These are phyloP conservation scores for Holothuria scabra DNA, from an alignment of 53 echinoderm and acorn worm species.

Conservation along the genomic window DNA sequence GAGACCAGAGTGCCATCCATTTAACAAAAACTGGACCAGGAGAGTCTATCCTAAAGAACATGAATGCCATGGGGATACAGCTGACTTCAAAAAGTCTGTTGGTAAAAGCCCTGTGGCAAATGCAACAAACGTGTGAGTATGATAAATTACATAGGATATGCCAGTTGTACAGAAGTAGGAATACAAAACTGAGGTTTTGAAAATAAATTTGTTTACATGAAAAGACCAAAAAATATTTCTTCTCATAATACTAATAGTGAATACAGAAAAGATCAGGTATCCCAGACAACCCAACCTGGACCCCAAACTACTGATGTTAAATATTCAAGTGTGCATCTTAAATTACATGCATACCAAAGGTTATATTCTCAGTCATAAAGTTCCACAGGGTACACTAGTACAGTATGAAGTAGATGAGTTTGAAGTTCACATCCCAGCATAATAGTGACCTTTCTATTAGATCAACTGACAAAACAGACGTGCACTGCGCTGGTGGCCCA, in stretches of 20 bases:
- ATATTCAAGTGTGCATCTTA: too few species aligned
- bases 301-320: too few species aligned
- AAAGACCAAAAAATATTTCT: background rate
- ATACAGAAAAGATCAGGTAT: background rate
- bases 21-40: slow-evolving; percentile 15
- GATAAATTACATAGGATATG: background rate
- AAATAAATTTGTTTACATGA: background rate
- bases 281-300: too few species aligned
- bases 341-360: too few species aligned
- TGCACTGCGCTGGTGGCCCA: too few species aligned
- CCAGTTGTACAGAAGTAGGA: background rate
- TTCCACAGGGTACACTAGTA: too few species aligned
- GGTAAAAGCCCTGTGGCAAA: background rate
- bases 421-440: too few species aligned
- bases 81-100: background rate
- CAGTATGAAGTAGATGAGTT: too few species aligned
- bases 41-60: slow-evolving; percentile 6
- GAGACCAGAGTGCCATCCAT: slow-evolving; percentile 39
- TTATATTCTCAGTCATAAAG: too few species aligned
- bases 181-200: background rate
- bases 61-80: background rate
- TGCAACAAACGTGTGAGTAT: background rate
- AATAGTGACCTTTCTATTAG: too few species aligned
- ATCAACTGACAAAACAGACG: too few species aligned
- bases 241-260: background rate